Conservation (phyloP, 1,140 invertebrate genomes). For the Procambarus virginalis region DNA sequence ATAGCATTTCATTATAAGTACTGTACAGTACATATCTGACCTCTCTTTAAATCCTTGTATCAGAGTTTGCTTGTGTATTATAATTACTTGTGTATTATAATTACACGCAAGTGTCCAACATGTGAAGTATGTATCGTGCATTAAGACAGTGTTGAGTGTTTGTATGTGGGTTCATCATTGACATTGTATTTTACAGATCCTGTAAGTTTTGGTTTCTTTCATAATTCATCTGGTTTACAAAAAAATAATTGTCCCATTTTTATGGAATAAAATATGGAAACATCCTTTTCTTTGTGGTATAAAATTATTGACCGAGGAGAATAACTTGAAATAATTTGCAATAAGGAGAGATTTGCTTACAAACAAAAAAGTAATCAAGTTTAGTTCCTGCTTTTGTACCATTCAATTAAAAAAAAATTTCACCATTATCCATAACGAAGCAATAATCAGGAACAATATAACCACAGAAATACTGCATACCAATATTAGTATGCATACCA, state of each 20-base stretch:
- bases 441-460: too few species aligned
- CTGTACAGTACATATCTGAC: neutral
- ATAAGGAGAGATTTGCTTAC: too few species aligned
- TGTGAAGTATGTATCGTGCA: neutral
- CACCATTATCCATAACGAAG: too few species aligned
- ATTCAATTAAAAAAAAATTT: too few species aligned
- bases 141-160: neutral
- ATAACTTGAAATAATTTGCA: too few species aligned
- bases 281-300: too few species aligned
- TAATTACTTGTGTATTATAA: neutral
- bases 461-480: too few species aligned
- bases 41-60: neutral
- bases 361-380: too few species aligned
- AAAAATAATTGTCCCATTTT: neutral
- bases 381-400: too few species aligned
- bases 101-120: neutral
- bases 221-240: neutral
- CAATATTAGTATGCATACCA: too few species aligned
- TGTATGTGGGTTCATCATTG: neutral
- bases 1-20: neutral
- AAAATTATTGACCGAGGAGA: too few species aligned
- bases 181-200: neutral
- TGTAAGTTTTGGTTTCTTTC: neutral
- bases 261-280: conserved; percentile 3
- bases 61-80: neutral